These are phyloP conservation scores for Drosophila multiciliata DNA, from an alignment of 2,888 invertebrate genomes.

Conservation along the genomic window DNA sequence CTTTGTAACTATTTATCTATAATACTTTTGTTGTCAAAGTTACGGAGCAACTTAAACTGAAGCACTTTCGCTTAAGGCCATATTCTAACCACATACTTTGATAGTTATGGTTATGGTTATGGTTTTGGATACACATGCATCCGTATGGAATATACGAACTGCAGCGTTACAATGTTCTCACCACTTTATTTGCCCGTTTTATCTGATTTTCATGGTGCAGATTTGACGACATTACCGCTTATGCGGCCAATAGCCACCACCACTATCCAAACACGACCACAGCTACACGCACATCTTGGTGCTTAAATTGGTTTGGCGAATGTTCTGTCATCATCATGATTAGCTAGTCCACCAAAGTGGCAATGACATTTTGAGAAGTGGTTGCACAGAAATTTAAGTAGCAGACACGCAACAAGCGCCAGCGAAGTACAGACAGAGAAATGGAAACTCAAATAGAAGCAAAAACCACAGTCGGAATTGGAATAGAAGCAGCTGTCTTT, in stretches of 20 bases:
- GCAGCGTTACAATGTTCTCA: constrained; percentile 11
- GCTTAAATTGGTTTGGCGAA: constrained; percentile 71
- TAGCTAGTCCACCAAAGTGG: constrained; percentile 52
- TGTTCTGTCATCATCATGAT: constrained; percentile 74
- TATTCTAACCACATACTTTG: background rate
- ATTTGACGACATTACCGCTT: constrained; percentile 34
- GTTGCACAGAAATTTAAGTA: constrained; percentile 26
- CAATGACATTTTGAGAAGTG: constrained; percentile 54
- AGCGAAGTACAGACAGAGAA: constrained; percentile 2
- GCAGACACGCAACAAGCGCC: constrained; percentile 40
- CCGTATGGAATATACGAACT: background rate
- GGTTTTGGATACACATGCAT: background rate
- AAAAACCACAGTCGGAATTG: background rate
- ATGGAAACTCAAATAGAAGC: constrained; percentile 1
- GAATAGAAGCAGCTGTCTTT: constrained; percentile 21
- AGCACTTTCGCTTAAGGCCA: background rate
- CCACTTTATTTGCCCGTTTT: constrained; percentile 7
- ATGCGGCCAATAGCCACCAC: constrained; percentile 33
- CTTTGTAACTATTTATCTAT: background rate
- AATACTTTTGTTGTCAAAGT: background rate
- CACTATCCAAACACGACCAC: constrained; percentile 1
- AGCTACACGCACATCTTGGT: constrained; percentile 17
- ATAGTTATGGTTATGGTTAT: too few relatives aligned
- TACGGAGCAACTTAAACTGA: background rate
- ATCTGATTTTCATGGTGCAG: constrained; percentile 12